Evolutionary conservation across 2,113 vertebrate species (phyloP), one percentile per base, ranked within the genome.

Genomic region (Cyphomyrus discorhynchus): DNA sequence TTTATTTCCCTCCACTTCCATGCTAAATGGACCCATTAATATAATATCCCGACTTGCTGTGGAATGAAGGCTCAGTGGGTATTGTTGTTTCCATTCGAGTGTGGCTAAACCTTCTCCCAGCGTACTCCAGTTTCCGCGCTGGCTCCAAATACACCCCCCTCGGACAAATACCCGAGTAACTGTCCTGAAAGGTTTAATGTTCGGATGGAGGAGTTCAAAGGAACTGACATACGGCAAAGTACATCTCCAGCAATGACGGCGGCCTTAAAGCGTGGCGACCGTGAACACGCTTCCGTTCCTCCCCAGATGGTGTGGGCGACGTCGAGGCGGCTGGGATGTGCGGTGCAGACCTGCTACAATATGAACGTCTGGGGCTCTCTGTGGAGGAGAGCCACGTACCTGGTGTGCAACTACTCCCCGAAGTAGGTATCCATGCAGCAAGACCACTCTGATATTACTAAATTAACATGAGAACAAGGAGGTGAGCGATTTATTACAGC

Each of bases 241-340:
- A 77, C 62, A 31, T 70, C 7, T 77, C 74, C 35, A 39, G 35
- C 7, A 27, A 11, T 70, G 62, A 31, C 31, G 62, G 62, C 8
- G n/a, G 9, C n/a, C 58, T 9, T 66, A 11, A 27, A 66, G 24
- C 9, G 9, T 11, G n/a, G 58, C 10, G 62, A 70, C 3, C 1
- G 9, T 70, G 62, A 49, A 27, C 10, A 10, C n/a, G 1, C 58
- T 31, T 82, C 5, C 90, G 92, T 42, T 93, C 94, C 74, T 92
- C 88, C 95, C 92, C 93, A 98, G 97, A 98, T 98, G 97, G 97
- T 98, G 91, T 98, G 97, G 97, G 97, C 97, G 74, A 97, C 97
- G 90, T 97, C 97, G 91, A 98, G 96, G 94, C 95, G 97, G 90
- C 96, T 98, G 92, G 97, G 97, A 92, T 98, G 97, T 92, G 97